phyloP scores from a whole-genome alignment of 2,113 vertebrate species.

The Campylorhamphus procurvoides region DNA sequence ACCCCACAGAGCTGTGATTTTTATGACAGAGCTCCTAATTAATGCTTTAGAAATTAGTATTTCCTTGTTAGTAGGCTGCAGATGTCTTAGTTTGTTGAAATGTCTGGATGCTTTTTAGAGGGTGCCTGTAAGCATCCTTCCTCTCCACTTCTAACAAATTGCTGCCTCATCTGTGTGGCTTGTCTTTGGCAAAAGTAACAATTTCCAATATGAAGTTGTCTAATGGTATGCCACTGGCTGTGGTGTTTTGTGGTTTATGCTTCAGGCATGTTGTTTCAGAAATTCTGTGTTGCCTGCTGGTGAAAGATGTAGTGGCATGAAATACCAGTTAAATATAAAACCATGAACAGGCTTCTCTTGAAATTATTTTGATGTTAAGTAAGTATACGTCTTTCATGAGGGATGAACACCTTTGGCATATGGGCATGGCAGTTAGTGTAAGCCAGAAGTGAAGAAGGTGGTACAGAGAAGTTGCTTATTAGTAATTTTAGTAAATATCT shows the following conservation, averaged over 20 bases:
- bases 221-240: not conserved
- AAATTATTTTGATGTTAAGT: conserved; percentile 6
- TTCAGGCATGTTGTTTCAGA: conserved; percentile 8
- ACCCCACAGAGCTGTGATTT: not conserved
- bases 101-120: not conserved
- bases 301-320: not conserved
- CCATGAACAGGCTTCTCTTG: not conserved
- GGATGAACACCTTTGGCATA: not conserved
- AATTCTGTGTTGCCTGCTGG: conserved; percentile 14
- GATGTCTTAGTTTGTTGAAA: not conserved
- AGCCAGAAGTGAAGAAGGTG: not conserved
- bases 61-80: not conserved
- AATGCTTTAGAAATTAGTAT: not conserved
- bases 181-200: not conserved
- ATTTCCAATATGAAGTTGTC: not conserved
- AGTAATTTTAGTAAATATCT: not conserved
- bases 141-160: not conserved
- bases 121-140: not conserved
- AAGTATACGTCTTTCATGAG: not conserved
- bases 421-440: not conserved
- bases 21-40: not conserved
- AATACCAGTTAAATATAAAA: not conserved
- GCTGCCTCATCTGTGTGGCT: not conserved
- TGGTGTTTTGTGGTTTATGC: not conserved
- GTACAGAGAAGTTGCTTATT: not conserved